These are phyloP conservation scores for Fulmarus glacialis DNA, from an alignment of 2,113 vertebrate species.

Conservation along the genomic window DNA sequence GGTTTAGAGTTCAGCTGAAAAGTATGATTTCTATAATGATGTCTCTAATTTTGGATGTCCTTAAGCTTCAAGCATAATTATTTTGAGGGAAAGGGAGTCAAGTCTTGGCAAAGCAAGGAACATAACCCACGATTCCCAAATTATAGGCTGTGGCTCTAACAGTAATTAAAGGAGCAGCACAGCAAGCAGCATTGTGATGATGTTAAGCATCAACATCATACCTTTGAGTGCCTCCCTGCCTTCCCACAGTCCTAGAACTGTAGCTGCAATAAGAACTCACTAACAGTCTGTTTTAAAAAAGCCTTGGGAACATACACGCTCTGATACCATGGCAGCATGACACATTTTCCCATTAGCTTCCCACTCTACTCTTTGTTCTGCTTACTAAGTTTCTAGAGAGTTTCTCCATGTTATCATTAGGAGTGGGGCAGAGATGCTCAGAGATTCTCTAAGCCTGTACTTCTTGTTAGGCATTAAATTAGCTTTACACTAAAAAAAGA, in stretches of 20 bases:
- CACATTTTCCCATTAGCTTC: conserved; percentile 49
- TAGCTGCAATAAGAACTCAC: background rate
- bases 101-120: background rate
- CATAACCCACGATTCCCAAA: background rate
- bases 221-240: background rate
- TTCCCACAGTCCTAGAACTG: background rate
- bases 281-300: background rate
- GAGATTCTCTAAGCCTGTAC: background rate
- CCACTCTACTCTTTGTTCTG: conserved; percentile 57
- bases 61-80: background rate
- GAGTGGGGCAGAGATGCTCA: background rate
- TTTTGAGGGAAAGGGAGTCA: background rate
- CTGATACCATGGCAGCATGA: conserved; percentile 32
- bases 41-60: conserved; percentile 28
- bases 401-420: background rate
- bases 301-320: background rate
- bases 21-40: background rate
- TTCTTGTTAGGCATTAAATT: background rate
- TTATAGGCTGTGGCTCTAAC: background rate
- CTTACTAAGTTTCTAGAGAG: conserved; percentile 29
- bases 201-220: background rate
- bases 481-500: background rate
- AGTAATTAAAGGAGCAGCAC: background rate
- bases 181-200: background rate
- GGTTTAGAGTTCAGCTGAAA: background rate